Conservation (phyloP, 2,113 vertebrate species). For the Dipodomys merriami region DNA sequence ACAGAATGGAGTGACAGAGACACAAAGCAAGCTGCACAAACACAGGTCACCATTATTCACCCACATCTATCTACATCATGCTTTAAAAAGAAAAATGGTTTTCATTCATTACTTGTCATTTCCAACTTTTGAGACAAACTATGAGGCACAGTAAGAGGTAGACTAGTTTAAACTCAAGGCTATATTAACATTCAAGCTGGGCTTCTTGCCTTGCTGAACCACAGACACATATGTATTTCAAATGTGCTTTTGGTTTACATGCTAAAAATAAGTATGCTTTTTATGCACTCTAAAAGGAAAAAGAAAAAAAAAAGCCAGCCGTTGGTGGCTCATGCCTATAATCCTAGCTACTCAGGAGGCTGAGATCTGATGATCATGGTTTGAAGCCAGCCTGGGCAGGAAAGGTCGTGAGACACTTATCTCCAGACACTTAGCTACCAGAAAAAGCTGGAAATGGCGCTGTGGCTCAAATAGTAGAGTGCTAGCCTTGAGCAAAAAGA, state of each 20-base stretch:
- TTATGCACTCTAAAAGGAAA: conserved; percentile 11
- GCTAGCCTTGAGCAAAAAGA: too few relatives aligned
- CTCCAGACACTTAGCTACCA: too few relatives aligned
- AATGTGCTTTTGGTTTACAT: conserved; percentile 19
- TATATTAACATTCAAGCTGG: neutral
- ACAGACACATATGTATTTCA: neutral
- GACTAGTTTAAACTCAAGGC: neutral
- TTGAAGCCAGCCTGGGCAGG: too few relatives aligned
- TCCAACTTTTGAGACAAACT: conserved; percentile 21
- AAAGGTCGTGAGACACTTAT: too few relatives aligned
- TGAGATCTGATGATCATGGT: too few relatives aligned
- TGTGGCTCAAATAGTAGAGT: too few relatives aligned
- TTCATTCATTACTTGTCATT: neutral
- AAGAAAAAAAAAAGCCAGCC: too few relatives aligned
- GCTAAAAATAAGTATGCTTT: conserved; percentile 67
- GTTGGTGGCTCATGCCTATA: too few relatives aligned
- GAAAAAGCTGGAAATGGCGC: too few relatives aligned
- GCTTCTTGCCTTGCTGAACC: neutral
- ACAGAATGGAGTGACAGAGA: conserved; percentile 38
- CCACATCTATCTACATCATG: conserved; percentile 48
- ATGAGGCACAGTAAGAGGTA: neutral
- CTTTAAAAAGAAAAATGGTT: neutral
- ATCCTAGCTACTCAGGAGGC: too few relatives aligned
- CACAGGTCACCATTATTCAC: conserved; percentile 69
- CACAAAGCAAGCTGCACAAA: conserved; percentile 54